These are phyloP conservation scores for Hemicordylus capensis DNA, from an alignment of 2,113 vertebrate species.

Conservation along the genomic window DNA sequence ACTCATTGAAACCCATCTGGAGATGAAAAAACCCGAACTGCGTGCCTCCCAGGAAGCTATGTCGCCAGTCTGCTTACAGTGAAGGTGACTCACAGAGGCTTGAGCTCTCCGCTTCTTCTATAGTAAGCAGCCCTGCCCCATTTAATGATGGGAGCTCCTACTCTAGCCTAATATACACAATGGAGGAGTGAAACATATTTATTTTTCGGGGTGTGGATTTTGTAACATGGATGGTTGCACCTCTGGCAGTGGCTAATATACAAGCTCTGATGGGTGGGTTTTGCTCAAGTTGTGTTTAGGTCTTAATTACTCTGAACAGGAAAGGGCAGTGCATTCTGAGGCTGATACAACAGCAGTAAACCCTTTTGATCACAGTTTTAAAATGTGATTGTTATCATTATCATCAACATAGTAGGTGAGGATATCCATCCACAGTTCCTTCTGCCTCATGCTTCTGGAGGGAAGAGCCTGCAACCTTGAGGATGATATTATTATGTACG, in stretches of 20 bases:
- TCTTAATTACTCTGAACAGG: slow-evolving; percentile 9
- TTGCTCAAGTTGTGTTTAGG: background rate
- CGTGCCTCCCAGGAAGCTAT: slow-evolving; percentile 40
- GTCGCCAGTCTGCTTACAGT: slow-evolving; percentile 30
- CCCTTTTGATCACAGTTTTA: background rate
- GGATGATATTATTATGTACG: no score
- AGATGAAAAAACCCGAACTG: slow-evolving; percentile 18
- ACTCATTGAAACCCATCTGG: slow-evolving; percentile 10
- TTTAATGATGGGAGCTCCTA: background rate
- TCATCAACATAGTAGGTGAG: no score
- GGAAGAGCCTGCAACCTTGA: no score
- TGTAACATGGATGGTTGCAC: background rate
- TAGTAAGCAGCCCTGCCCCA: slow-evolving; percentile 18
- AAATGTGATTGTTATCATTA: background rate
- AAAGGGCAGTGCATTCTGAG: slow-evolving; percentile 10
- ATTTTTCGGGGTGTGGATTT: background rate
- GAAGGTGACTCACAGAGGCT: slow-evolving; percentile 17
- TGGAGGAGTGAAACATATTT: background rate
- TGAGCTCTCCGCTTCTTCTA: background rate
- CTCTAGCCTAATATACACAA: background rate
- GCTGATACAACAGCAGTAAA: background rate
- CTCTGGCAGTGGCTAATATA: background rate
- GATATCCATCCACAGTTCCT: no score
- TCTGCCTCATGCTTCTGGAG: no score
- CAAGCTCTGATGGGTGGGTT: background rate